These are phyloP conservation scores for Heterohyrax brucei DNA, from an alignment of 2,797 vertebrate species.

Conservation along the genomic window DNA sequence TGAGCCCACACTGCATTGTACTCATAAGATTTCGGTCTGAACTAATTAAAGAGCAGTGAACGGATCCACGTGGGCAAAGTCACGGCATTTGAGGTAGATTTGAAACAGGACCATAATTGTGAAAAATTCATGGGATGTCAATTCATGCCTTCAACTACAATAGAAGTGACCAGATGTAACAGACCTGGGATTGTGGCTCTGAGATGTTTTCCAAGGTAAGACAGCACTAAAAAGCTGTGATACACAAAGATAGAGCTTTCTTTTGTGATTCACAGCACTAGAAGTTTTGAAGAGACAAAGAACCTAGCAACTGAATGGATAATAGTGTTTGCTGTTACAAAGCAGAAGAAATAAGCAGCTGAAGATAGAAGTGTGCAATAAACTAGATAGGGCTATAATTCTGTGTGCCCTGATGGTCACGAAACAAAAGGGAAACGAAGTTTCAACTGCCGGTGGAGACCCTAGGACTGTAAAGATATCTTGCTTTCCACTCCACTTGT, in stretches of 20 bases:
- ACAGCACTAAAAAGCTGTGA: conserved; percentile 44
- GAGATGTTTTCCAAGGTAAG: conserved; percentile 81
- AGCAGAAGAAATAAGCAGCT: conserved; percentile 36
- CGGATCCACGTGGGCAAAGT: conserved; percentile 77
- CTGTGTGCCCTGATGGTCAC: conserved; percentile 8
- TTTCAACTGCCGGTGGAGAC: conserved; percentile 4
- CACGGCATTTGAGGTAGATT: conserved; percentile 54
- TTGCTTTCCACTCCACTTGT: conserved; percentile 31
- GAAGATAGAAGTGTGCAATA: conserved; percentile 9
- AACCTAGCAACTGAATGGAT: conserved; percentile 14
- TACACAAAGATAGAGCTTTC: conserved; percentile 66
- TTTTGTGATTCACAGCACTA: conserved; percentile 1
- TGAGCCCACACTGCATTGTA: conserved; percentile 48
- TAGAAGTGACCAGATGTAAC: conserved; percentile 67
- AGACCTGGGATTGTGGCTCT: neutral
- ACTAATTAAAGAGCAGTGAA: conserved; percentile 79
- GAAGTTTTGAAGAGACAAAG: conserved; percentile 51
- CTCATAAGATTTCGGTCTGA: conserved; percentile 66
- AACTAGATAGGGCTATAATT: conserved; percentile 26
- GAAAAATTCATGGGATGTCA: conserved; percentile 38
- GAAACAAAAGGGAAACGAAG: conserved; percentile 52
- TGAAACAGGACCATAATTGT: conserved; percentile 65
- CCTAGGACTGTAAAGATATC: conserved; percentile 8
- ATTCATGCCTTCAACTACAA: conserved; percentile 31
- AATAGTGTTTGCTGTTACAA: conserved; percentile 56